Conservation (phyloP, 1,140 invertebrate genomes). For the Pseudomyrmex sp. region DNA sequence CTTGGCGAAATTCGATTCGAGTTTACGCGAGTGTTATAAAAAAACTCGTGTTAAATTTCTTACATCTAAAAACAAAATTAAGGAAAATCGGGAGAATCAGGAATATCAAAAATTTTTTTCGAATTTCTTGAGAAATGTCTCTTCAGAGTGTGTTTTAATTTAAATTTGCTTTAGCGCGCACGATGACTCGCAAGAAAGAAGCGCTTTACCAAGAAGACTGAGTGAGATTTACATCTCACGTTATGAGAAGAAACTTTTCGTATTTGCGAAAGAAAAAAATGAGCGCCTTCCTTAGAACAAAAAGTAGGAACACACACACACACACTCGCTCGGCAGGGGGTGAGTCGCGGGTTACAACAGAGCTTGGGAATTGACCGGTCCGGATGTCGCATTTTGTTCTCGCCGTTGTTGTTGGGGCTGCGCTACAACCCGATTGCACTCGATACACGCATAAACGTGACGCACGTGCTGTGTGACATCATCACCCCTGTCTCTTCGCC, state of each 20-base stretch:
- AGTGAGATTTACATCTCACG: not conserved
- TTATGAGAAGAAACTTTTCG: not conserved
- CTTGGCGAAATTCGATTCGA: not conserved
- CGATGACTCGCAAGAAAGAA: not conserved
- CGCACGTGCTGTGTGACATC: slow-evolving; percentile 52
- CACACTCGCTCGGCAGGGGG: not conserved
- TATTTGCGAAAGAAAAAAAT: not conserved
- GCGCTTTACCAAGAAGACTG: not conserved
- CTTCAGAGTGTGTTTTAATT: not conserved
- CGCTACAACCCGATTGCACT: slow-evolving; percentile 64
- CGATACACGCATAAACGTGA: slow-evolving; percentile 66
- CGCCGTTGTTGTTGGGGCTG: slow-evolving; percentile 72
- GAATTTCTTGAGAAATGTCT: not conserved
- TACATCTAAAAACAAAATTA: not conserved
- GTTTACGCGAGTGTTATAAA: not conserved
- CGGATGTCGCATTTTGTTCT: slow-evolving; percentile 76
- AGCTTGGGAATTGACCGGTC: slow-evolving; percentile 73
- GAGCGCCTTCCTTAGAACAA: slow-evolving; percentile 8
- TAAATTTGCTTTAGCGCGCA: not conserved
- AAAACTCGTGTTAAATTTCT: too few species aligned
- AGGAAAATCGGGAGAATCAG: not conserved
- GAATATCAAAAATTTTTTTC: not conserved
- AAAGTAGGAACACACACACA: not conserved
- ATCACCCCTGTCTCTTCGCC: slow-evolving; percentile 27
- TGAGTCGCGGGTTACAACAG: slow-evolving; percentile 42